Percentiles rank a stretch among this genome's conserved stretches.
Evolutionary conservation across 2,113 vertebrate genomes (phyloP).

Genomic region (Monarcha castaneiventris): DNA sequence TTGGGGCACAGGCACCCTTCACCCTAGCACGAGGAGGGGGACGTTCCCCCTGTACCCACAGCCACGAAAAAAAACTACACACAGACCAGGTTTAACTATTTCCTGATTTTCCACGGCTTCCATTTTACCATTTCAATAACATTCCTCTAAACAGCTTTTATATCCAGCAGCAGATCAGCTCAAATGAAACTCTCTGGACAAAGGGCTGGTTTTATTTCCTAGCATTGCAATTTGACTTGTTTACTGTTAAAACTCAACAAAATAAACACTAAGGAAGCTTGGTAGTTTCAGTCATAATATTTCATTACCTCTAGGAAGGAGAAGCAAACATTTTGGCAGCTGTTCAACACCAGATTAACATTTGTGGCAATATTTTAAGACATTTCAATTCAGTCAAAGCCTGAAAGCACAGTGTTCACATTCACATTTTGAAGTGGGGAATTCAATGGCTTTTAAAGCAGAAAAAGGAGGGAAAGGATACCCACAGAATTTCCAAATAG

Average conservation of each 20-base stretch:
- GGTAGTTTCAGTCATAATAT: neutral
- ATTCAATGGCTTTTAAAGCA: neutral
- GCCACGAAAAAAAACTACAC: rapidly evolving
- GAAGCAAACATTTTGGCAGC: constrained; percentile 19
- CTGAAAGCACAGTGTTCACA: neutral
- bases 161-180: neutral
- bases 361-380: neutral
- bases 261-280: neutral
- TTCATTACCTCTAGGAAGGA: constrained; percentile 30
- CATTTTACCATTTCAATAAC: neutral
- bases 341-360: neutral
- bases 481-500: neutral
- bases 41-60: neutral
- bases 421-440: neutral
- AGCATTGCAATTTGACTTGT: neutral
- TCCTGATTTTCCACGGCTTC: rapidly evolving
- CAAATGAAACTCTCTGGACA: rapidly evolving
- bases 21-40: rapidly evolving
- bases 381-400: neutral
- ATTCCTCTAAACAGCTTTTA: neutral
- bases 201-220: neutral
- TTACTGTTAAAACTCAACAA: neutral
- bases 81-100: rapidly evolving
- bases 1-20: rapidly evolving
- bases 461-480: neutral